Percentiles rank a stretch among this genome's conserved stretches.
phyloP scores from a whole-genome alignment of 2,797 vertebrate genomes.

The Anguilla megastoma region DNA sequence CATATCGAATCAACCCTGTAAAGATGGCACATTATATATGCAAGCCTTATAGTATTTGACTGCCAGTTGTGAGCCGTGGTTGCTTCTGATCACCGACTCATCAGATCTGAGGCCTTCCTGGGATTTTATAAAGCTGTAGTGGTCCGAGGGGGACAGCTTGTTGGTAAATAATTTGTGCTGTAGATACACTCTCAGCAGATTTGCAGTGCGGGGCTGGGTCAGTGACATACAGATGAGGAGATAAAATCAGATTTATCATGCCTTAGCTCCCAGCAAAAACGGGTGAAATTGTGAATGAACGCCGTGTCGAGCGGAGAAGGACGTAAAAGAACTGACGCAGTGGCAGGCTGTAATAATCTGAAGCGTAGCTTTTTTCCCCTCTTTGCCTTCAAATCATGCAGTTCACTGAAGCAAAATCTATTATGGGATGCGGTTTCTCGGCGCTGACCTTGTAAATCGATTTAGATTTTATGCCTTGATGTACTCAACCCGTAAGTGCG shows the following conservation, averaged over 20 bases:
- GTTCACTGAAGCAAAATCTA: conserved; percentile 29
- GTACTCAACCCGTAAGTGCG: not conserved
- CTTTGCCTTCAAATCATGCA: conserved; percentile 24
- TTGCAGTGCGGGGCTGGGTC: not conserved
- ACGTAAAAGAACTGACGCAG: not conserved
- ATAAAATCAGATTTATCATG: not conserved
- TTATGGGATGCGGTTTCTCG: conserved; percentile 24
- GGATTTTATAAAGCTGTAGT: not conserved
- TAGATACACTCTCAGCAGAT: not conserved
- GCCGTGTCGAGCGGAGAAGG: not conserved
- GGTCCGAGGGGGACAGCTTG: not conserved
- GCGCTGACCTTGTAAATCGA: conserved; percentile 26
- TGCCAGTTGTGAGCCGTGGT: not conserved
- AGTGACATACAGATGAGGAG: not conserved
- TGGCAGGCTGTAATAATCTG: conserved; percentile 2
- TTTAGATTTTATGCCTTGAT: not conserved
- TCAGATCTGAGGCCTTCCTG: not conserved
- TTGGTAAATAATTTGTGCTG: not conserved
- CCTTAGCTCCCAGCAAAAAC: conserved; percentile 6
- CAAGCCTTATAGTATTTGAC: not conserved
- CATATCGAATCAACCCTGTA: not conserved
- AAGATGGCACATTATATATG: not conserved
- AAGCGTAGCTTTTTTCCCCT: not conserved
- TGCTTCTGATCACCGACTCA: not conserved
- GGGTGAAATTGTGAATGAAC: not conserved